phyloP scores from a whole-genome alignment of 1,140 invertebrate genomes.

The Bactericera cockerelli region DNA sequence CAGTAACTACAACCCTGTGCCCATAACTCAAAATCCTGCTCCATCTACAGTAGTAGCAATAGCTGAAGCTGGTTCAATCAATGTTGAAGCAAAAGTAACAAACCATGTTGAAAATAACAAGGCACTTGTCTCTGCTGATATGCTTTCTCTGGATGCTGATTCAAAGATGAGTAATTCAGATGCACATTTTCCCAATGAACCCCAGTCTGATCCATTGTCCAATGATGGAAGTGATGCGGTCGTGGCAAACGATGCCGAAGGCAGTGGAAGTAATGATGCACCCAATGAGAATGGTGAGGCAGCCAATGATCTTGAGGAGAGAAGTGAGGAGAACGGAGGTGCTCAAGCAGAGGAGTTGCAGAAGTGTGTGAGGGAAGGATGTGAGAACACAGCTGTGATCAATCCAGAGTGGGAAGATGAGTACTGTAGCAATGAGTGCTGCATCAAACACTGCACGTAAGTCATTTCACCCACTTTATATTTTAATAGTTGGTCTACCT shows the following conservation, averaged over 20 bases:
- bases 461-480: constrained; percentile 16
- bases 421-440: constrained; percentile 95
- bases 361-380: constrained; percentile 75
- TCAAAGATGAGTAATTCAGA: too few relatives aligned
- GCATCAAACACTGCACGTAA: constrained; percentile 85
- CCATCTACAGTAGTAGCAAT: too few relatives aligned
- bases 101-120: too few relatives aligned
- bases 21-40: too few relatives aligned
- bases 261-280: not conserved
- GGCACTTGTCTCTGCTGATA: too few relatives aligned
- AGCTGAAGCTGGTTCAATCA: too few relatives aligned
- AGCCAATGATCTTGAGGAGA: not conserved
- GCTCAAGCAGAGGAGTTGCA: not conserved
- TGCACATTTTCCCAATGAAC: too few relatives aligned
- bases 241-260: not conserved
- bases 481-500: too few relatives aligned
- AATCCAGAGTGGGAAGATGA: constrained; percentile 94
- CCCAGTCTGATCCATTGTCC: not conserved
- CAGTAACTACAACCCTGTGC: too few relatives aligned
- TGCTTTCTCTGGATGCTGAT: too few relatives aligned
- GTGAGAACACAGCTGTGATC: constrained; percentile 73
- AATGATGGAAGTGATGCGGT: not conserved
- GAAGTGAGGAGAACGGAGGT: not conserved
- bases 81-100: too few relatives aligned
- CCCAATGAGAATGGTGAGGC: not conserved